These are phyloP conservation scores for Pemphigus obesinymphae DNA, from an alignment of 1,140 invertebrate species.

Conservation along the genomic window DNA sequence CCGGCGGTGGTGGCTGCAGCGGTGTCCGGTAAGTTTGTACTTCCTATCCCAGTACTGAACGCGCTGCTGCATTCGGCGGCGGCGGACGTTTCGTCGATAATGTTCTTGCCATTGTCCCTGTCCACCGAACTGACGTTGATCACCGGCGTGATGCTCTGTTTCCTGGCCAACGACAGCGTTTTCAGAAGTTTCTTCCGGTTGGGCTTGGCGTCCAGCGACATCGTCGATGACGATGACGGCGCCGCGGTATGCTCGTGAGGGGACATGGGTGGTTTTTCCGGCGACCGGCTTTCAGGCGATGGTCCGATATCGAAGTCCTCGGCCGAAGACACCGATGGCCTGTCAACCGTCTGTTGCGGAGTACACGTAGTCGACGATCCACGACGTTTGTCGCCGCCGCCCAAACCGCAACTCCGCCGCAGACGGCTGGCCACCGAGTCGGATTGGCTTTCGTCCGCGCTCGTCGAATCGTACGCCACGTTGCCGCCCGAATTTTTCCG, in stretches of 20 bases:
- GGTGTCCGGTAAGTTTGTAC: not conserved
- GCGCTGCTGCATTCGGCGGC: conserved; percentile 41
- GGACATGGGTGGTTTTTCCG: conserved; percentile 45
- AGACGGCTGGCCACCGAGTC: conserved; percentile 52
- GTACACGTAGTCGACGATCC: conserved; percentile 33
- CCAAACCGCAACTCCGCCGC: conserved; percentile 49
- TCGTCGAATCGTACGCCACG: conserved; percentile 61
- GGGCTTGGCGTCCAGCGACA: not conserved
- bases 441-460: conserved; percentile 60
- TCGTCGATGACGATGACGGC: conserved; percentile 43
- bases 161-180: conserved; percentile 23
- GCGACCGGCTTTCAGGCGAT: conserved; percentile 43
- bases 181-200: conserved; percentile 19
- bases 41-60: too few relatives aligned
- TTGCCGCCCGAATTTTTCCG: conserved; percentile 59
- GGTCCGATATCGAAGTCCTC: conserved; percentile 46
- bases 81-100: conserved; percentile 45
- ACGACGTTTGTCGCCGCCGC: not conserved
- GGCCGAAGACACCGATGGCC: conserved; percentile 44
- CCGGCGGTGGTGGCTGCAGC: conserved; percentile 42
- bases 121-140: conserved; percentile 68
- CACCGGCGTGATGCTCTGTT: conserved; percentile 55
- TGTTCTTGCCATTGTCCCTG: conserved; percentile 54
- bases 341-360: conserved; percentile 31
- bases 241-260: conserved; percentile 20